Evolutionary conservation across 2,113 vertebrate genomes (phyloP).

Genomic region (Lampris incognitus): DNA sequence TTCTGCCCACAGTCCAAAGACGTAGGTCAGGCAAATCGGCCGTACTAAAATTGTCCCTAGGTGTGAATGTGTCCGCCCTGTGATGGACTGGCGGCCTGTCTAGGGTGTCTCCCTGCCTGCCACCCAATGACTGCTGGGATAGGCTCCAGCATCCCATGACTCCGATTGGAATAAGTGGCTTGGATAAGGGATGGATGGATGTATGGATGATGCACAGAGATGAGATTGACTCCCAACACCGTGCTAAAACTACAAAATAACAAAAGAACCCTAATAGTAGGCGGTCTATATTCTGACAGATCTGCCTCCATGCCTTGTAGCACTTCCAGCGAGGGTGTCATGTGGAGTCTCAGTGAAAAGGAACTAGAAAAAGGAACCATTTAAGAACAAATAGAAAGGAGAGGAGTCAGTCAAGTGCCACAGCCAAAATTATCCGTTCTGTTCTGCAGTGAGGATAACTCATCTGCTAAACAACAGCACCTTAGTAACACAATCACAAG

Average conservation of each 20-base stretch:
- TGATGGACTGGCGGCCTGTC: too few species aligned
- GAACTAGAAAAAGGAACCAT: conserved; percentile 1
- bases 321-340: conserved; percentile 17
- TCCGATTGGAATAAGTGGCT: too few species aligned
- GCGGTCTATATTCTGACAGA: conserved; percentile 4
- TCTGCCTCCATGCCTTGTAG: not conserved
- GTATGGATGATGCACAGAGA: not conserved
- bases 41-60: too few species aligned
- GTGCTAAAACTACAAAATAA: too few species aligned
- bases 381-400: not conserved
- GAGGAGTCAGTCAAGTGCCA: not conserved
- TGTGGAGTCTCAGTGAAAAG: not conserved
- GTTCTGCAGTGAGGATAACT: conserved; percentile 19
- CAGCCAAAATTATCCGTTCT: not conserved
- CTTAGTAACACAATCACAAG: too few species aligned
- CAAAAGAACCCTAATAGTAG: not conserved
- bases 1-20: too few species aligned
- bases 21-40: too few species aligned
- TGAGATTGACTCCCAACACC: not conserved
- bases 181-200: too few species aligned
- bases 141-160: too few species aligned
- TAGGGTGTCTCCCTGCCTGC: too few species aligned
- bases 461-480: conserved; percentile 7
- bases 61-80: too few species aligned
- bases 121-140: too few species aligned